phyloP scores from a whole-genome alignment of 2,797 vertebrate species.

The Hippocampus kuda region DNA sequence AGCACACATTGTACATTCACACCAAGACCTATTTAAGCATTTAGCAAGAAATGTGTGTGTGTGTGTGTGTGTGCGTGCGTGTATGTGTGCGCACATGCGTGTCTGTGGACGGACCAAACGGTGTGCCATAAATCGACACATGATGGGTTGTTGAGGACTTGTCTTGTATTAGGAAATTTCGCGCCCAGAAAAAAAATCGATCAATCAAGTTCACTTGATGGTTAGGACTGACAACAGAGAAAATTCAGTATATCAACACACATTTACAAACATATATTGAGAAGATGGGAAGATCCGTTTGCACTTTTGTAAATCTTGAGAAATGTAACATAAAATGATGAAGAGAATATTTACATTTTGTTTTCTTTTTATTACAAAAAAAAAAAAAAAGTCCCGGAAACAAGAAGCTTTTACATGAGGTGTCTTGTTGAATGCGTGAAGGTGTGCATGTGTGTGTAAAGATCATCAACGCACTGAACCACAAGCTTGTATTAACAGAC shows the following conservation, averaged over 20 bases:
- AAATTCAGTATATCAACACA: not conserved
- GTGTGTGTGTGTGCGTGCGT: not conserved
- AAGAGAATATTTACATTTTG: conserved; percentile 31
- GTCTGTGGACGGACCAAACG: conserved; percentile 87
- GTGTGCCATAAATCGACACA: conserved; percentile 75
- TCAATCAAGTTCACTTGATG: conserved; percentile 27
- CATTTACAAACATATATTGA: conserved; percentile 6
- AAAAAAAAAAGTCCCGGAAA: conserved; percentile 7
- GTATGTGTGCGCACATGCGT: conserved; percentile 54
- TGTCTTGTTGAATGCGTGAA: not conserved
- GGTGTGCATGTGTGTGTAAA: conserved; percentile 20
- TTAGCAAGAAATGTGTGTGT: conserved; percentile 50
- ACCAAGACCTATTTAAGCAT: conserved; percentile 58
- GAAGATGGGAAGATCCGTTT: conserved; percentile 50
- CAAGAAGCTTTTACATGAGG: conserved; percentile 28
- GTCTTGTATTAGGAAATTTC: conserved; percentile 43
- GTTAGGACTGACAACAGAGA: conserved; percentile 28
- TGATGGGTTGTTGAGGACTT: conserved; percentile 72
- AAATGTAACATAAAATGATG: conserved; percentile 50
- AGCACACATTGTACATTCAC: conserved; percentile 64
- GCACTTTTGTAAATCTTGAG: conserved; percentile 64
- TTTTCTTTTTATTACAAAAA: conserved; percentile 10
- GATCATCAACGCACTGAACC: conserved; percentile 49
- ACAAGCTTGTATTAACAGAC: conserved; percentile 60
- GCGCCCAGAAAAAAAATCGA: conserved; percentile 38